Evolutionary conservation across 2,113 vertebrate genomes (phyloP).

Genomic region (Chionis minor): DNA sequence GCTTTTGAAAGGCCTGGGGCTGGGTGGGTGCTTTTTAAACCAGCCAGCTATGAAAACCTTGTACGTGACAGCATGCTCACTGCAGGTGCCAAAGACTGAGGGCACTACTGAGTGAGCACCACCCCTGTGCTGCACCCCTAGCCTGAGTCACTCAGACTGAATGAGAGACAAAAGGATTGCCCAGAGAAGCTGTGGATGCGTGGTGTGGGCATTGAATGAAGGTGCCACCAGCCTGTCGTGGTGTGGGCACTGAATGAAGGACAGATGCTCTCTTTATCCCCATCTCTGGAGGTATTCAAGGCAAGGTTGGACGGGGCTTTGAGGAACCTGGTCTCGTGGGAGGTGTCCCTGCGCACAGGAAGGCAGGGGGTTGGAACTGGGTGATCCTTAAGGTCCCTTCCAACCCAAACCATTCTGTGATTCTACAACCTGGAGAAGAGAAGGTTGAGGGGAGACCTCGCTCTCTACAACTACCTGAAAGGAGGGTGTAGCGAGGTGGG

Average conservation of each 20-base stretch:
- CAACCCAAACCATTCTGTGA: not conserved
- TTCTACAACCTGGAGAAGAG: not conserved
- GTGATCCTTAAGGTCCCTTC: not conserved
- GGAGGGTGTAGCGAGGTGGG: too few relatives aligned
- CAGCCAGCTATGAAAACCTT: rapidly evolving
- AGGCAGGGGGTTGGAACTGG: not conserved
- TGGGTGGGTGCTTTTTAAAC: not conserved
- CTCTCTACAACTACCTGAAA: too few relatives aligned
- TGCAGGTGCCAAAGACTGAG: rapidly evolving
- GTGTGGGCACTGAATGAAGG: not conserved
- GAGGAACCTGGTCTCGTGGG: not conserved
- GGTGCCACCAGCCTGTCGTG: not conserved
- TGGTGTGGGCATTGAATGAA: not conserved
- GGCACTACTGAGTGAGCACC: not conserved
- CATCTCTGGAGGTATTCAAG: not conserved
- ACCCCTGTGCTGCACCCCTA: not conserved
- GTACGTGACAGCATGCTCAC: rapidly evolving
- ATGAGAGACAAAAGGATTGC: not conserved
- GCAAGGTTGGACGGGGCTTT: not conserved
- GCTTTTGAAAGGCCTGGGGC: not conserved
- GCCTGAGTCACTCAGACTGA: rapidly evolving
- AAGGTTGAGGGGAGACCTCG: too few relatives aligned
- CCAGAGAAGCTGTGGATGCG: not conserved
- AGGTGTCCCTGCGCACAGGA: not conserved
- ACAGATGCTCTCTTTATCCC: not conserved